phyloP scores from a whole-genome alignment of 2,113 vertebrate species.

The Lophotis ruficrista region DNA sequence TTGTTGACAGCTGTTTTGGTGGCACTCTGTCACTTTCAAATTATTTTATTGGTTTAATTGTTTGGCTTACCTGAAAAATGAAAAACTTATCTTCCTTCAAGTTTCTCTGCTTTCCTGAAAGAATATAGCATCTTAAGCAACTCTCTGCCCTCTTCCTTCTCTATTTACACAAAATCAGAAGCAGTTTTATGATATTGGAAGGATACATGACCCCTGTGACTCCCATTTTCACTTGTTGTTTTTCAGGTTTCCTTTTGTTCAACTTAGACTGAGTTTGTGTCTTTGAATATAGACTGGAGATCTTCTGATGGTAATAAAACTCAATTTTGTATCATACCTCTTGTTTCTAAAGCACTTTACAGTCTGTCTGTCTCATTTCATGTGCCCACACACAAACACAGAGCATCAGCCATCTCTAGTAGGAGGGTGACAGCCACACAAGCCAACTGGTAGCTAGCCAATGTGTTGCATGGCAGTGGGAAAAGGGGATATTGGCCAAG shows the following conservation, averaged over 20 bases:
- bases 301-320: neutral
- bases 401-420: neutral
- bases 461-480: accelerated
- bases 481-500: neutral
- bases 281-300: neutral
- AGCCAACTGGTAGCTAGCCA: neutral
- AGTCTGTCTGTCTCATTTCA: neutral
- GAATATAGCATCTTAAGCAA: neutral
- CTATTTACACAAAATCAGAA: neutral
- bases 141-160: neutral
- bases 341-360: neutral
- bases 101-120: neutral
- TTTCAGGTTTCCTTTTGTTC: neutral
- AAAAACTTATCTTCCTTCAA: neutral
- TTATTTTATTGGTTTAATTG: neutral
- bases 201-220: neutral
- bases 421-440: slow-evolving; percentile 34
- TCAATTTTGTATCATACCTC: neutral
- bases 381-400: neutral
- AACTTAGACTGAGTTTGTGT: neutral
- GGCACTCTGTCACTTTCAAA: neutral
- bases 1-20: neutral
- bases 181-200: neutral
- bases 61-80: neutral
- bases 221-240: neutral